A percentile compares a stretch with the other conserved stretches of the same genome.
Evolutionary conservation across 2,888 invertebrate genomes (phyloP).

Genomic region (Oscheius onirici): DNA sequence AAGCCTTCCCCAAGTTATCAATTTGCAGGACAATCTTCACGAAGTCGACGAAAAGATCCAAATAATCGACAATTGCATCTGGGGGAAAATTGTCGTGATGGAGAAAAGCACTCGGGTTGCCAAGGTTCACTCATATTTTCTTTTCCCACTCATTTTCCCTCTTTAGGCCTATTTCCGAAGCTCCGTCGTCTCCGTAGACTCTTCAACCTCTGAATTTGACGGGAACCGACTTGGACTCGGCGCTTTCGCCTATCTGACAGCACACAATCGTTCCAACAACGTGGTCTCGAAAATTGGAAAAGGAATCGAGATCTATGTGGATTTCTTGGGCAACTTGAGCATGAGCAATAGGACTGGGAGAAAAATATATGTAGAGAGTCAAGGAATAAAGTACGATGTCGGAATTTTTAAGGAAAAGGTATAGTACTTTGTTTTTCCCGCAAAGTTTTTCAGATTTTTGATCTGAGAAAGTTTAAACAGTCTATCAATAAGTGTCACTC

Average conservation of each 20-base stretch:
- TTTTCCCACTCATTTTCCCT: neutral
- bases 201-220: slow-evolving; percentile 35
- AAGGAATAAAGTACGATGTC: slow-evolving; percentile 16
- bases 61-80: slow-evolving; percentile 40
- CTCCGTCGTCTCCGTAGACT: slow-evolving; percentile 28
- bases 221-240: slow-evolving; percentile 29
- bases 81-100: slow-evolving; percentile 44
- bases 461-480: slow-evolving; percentile 26
- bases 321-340: slow-evolving; percentile 26
- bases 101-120: slow-evolving; percentile 38
- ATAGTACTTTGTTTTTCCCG: neutral
- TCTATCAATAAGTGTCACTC: slow-evolving; percentile 5
- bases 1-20: no score
- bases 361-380: slow-evolving; percentile 21
- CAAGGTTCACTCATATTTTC: slow-evolving; percentile 24
- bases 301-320: slow-evolving; percentile 32
- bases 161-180: slow-evolving; percentile 40
- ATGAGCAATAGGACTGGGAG: slow-evolving; percentile 24
- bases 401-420: slow-evolving; percentile 24
- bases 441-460: slow-evolving; percentile 27
- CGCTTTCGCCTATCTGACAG: slow-evolving; percentile 8
- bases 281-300: slow-evolving; percentile 20
- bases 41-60: slow-evolving; percentile 40
- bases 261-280: neutral
- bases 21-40: slow-evolving; percentile 36